Evolutionary conservation across 2,113 vertebrate genomes (phyloP).

Genomic region (Furnarius figulus): DNA sequence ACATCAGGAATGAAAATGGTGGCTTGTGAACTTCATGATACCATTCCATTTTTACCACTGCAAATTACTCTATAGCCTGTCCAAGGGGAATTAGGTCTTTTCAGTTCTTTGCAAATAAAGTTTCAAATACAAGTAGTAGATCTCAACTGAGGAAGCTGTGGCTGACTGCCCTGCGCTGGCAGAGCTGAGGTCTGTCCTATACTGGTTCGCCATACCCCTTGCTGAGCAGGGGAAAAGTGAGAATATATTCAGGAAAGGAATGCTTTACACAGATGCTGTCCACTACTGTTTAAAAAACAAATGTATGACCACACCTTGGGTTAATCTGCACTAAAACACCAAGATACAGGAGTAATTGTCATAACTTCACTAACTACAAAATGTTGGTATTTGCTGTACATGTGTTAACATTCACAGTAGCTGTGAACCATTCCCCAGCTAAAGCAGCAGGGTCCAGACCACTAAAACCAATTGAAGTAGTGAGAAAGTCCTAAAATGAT

Average conservation of each 20-base stretch:
- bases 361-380: neutral
- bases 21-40: neutral
- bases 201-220: rapidly evolving
- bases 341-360: neutral
- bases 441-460: slow-evolving; percentile 71
- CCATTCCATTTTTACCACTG: neutral
- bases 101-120: neutral
- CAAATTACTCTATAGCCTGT: neutral
- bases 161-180: neutral
- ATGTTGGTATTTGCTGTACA: neutral
- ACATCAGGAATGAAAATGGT: neutral
- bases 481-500: slow-evolving; percentile 58
- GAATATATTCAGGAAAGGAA: neutral
- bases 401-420: slow-evolving; percentile 73
- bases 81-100: neutral
- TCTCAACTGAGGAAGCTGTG: no score
- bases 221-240: neutral
- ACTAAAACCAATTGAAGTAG: slow-evolving; percentile 75
- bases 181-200: neutral
- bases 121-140: neutral
- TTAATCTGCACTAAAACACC: neutral
- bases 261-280: neutral
- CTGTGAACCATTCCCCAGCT: slow-evolving; percentile 74
- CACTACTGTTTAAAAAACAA: neutral
- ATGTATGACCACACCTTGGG: no score